Base-by-base conservation (phyloP, 2,113 vertebrate species). In the Rhabdomys dilectus region DNA sequence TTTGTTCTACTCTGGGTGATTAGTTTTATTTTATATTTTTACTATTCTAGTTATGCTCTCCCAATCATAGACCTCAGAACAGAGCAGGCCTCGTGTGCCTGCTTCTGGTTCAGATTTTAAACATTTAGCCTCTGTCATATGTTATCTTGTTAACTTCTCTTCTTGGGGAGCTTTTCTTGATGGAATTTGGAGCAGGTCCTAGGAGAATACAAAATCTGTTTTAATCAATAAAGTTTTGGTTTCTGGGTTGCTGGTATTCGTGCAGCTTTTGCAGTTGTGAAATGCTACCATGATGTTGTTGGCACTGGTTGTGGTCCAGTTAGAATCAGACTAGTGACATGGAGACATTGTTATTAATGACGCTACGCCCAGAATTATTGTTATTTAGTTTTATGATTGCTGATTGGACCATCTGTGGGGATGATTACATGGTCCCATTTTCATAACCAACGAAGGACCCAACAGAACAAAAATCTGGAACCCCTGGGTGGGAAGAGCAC, bases 111-210 rank as follows among this genome's bases (percentile, higher is more conserved):
- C 91, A 72, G 81, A 96, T 98, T 98, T 98, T 96, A 98, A 98
- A 98, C 97, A 98, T 97, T 98, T 98, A 98, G 76, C 88, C 97
- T 97, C 97, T 94, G 91, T 98, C 95, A 95, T 95, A 89, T 7
- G 22, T 91, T 95, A 93, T 97, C 97, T 96, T 96, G 97, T 97
- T 98, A 97, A 97, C 91, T 93, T 97, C 87, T 97, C 94, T 97
- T 98, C 97, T 95, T 95, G 78, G 93, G 92, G 91, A 96, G 94
- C 91, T 97, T 97, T 97, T 96, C 96, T 97, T 98, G 93, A 87
- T 95, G 89, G 96, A 98, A 98, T 98, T 98, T 98, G 93, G 97
- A 98, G 93, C 97, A 98, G 97, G 92, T 95, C 96, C 95, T 97
- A 94, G 98, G 97, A 98, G 97, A 98, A 98, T 0, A 84, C 94